Evolutionary conservation across 2,888 invertebrate genomes (phyloP), one percentile per base, ranked within the genome.

Genomic region (Mongoloraphidia duomilia): DNA sequence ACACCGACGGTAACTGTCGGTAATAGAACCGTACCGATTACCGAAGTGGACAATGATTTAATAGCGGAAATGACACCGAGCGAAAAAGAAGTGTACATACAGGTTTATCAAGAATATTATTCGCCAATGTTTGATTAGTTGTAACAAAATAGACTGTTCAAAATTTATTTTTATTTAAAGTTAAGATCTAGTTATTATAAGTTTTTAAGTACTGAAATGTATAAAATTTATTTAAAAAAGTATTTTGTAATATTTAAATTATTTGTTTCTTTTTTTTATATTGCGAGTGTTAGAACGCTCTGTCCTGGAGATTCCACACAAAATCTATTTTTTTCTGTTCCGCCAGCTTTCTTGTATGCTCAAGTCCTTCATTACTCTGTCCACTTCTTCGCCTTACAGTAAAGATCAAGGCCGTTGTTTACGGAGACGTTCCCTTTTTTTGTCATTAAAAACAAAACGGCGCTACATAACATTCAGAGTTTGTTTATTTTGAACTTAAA

Each of bases 41-140:
- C 87, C 35, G 85, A 89, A 61, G 80, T 95, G 10, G 86, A 89
- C 61, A 88, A 92, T 64, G 79, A 82, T 57, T 75, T 92, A 60
- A 90, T 94, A 57, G 82, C 84, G 0, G 81, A 82, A 66, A 96
- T 96, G 95, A 84, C 88, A 9, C 84, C 88, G 14, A 73, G 83
- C 5, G 95, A 96, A 65, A 94, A 93, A 68, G 92, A 93, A 63
- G 83, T 85, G 38, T 96, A 95, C 67, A 94, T 95, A 58, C 86
- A 90, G 69, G 79, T 89, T 41, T 93, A 92, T 65, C 93, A 94
- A 65, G 93, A 95, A 66, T 85, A 88, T 68, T 93, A 90, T 70
- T 85, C 90, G 56, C 85, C 90, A 65, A 85, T 90, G 75, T 86
- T 83, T 61, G 87, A 85, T 70, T 91, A 69, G 66, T 54, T 46